phyloP scores from a whole-genome alignment of 2,113 vertebrate species.

The Burhinus bistriatus region DNA sequence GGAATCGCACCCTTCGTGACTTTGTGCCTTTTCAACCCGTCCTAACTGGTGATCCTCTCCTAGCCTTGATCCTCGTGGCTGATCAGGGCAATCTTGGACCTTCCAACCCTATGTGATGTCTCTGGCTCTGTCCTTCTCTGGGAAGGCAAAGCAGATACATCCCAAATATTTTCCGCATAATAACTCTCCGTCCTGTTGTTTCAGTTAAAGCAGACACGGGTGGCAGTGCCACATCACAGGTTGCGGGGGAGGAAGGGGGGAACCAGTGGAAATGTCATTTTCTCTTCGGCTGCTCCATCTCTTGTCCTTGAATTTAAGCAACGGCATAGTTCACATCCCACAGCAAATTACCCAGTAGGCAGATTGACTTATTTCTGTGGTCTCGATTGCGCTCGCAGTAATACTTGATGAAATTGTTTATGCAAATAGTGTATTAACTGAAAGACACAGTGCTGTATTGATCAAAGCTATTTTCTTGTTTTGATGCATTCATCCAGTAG shows the following conservation, averaged over 20 bases:
- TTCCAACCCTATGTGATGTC: too few species aligned
- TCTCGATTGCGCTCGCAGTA: neutral
- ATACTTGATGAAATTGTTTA: slow-evolving; percentile 38
- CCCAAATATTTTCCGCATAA: neutral
- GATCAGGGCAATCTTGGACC: neutral
- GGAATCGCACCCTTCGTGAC: neutral
- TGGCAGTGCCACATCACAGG: rapidly evolving
- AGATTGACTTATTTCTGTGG: neutral
- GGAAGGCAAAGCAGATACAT: neutral
- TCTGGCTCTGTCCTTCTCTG: neutral
- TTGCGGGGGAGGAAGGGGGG: neutral
- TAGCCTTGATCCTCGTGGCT: neutral
- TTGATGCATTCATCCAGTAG: slow-evolving; percentile 19
- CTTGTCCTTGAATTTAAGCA: neutral
- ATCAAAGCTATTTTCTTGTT: slow-evolving; percentile 50
- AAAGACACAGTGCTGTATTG: neutral
- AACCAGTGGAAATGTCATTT: neutral
- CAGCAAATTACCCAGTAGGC: neutral
- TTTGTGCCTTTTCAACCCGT: neutral
- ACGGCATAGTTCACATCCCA: neutral
- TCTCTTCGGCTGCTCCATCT: neutral
- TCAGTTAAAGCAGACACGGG: neutral
- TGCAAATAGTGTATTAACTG: slow-evolving; percentile 53
- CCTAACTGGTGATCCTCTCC: neutral
- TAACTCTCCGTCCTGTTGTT: neutral